Conservation (phyloP, 2,113 vertebrate genomes). For the Pangasianodon hypophthalmus region DNA sequence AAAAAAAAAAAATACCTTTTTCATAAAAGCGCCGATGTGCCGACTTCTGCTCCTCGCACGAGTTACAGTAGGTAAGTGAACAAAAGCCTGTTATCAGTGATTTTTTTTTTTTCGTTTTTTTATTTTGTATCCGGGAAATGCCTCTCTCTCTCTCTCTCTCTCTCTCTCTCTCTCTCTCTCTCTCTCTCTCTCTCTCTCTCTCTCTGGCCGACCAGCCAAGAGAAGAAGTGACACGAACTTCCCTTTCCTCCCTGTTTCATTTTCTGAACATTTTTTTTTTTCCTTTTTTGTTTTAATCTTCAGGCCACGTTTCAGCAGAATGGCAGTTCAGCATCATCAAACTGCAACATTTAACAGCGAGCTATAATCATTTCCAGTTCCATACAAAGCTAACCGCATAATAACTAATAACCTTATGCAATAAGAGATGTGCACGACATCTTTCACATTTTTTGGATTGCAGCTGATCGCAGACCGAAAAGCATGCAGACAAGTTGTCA, state of each 20-base stretch:
- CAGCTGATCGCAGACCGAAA: not conserved
- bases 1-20: slow-evolving; percentile 37
- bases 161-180: slow-evolving; percentile 64
- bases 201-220: slow-evolving; percentile 53
- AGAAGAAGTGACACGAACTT: slow-evolving; percentile 78
- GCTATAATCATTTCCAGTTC: not conserved
- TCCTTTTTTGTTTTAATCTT: slow-evolving; percentile 60
- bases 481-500: not conserved
- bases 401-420: not conserved
- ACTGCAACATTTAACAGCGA: not conserved
- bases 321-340: slow-evolving; percentile 5
- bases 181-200: slow-evolving; percentile 58
- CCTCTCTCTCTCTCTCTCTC: slow-evolving; percentile 62
- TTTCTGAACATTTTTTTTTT: slow-evolving; percentile 66
- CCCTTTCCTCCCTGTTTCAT: slow-evolving; percentile 76
- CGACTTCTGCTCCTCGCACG: not conserved
- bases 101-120: not conserved
- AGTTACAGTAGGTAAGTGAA: not conserved
- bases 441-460: not conserved
- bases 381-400: not conserved
- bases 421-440: not conserved
- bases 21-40: not conserved
- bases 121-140: slow-evolving; percentile 85
- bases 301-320: slow-evolving; percentile 16
- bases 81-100: not conserved